Evolutionary conservation across 2,113 vertebrate genomes (phyloP), one percentile per base, ranked within the genome.

Genomic region (Numenius arquata): DNA sequence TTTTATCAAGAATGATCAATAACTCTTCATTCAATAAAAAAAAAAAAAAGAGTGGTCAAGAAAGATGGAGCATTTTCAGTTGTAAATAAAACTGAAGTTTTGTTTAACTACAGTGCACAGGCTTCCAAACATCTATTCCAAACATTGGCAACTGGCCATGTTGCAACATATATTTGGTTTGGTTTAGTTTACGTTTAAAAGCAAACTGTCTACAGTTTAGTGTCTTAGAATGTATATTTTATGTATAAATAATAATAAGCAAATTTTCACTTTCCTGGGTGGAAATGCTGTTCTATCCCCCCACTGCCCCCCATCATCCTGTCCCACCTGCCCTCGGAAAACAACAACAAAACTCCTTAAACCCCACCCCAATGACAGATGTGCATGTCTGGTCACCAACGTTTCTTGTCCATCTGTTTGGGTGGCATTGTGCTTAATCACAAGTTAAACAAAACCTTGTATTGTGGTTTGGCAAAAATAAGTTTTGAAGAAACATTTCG

Each of bases 1-100:
- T 66, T 80, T 5, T 45, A 36, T 48, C 30, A 68, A 68, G 30
- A 68, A 30, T 58, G 25, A 80, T 27, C 38, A 73, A 10, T 41
- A 12, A 55, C 18, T 41, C 26, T 61, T 78, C 67, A 43, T 25
- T 65, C 10, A 43, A 9, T 15, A 66, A 91, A 84, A 89, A 62
- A 23, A 0, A 7, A 81, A 23, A 0, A 7, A 81, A 47, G 29
- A 61, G 11, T 7, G 47, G 30, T n/a, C 22, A 86, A 65, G 15
- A 55, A 91, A 63, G 15, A 53, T n/a, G 30, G 4, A 45, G 1
- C 3, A 40, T 70, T 86, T 89, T 73, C 59, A 19, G 6, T 50
- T 14, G 12, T 17, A 50, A 85, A 75, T 19, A 70, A 52, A 65
- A 56, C 8, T 50, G 34, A 61, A 58, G 4, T 63, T 71, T 48